Conservation (phyloP, 2,888 invertebrate genomes). For the Ecdyonurus torrentis region DNA sequence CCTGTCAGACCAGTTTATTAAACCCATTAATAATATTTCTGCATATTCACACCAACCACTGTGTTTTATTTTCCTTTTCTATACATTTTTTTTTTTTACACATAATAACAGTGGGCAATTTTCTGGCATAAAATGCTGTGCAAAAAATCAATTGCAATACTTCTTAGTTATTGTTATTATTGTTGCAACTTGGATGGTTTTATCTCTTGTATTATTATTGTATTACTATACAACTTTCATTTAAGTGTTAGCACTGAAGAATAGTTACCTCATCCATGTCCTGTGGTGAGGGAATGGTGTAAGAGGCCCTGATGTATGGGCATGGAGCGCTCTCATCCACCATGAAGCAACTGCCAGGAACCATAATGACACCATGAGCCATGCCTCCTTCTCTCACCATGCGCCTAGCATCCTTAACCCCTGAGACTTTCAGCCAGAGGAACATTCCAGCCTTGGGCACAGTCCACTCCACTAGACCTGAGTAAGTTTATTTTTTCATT, state of each 20-base stretch:
- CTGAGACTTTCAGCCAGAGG: conserved; percentile 53
- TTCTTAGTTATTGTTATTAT: no score
- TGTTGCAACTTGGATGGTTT: no score
- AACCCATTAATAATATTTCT: no score
- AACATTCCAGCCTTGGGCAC: conserved; percentile 59
- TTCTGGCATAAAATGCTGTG: no score
- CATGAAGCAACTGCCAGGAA: conserved; percentile 60
- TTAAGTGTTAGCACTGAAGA: background rate
- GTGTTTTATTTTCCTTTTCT: no score
- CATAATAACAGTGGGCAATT: no score
- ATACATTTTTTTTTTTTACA: no score
- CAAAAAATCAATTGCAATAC: no score
- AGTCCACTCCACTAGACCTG: conserved; percentile 45
- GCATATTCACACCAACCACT: no score
- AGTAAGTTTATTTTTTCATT: no score
- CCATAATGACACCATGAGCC: conserved; percentile 46
- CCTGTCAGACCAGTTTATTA: no score
- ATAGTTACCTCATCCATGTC: conserved; percentile 39
- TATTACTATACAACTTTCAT: background rate
- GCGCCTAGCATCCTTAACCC: conserved; percentile 50
- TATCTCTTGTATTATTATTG: no score
- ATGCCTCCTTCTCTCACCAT: conserved; percentile 54
- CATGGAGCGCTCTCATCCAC: conserved; percentile 42
- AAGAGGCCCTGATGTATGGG: conserved; percentile 51
- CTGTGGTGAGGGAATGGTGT: conserved; percentile 43